Evolutionary conservation across 2,888 invertebrate genomes (phyloP), one percentile per base, ranked within the genome.

Genomic region (Synergus itoensis): DNA sequence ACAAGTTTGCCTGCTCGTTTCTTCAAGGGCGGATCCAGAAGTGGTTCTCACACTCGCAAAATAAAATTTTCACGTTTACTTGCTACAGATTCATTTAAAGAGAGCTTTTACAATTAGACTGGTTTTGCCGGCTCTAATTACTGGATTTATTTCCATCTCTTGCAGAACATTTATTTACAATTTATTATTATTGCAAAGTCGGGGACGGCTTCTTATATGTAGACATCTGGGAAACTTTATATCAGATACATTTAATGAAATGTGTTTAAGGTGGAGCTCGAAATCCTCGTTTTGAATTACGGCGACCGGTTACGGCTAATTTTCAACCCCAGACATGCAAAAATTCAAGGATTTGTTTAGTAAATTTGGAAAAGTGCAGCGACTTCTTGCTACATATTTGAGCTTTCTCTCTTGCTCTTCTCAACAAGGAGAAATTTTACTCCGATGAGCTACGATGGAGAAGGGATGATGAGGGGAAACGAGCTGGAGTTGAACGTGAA

Each of bases 401-500:
- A 7, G 36, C 36, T 48, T 16, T 48, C 53, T 60, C 28, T 21
- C 48, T 18, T 7, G 5, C 16, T 40, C 43, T 48, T 75, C 75
- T 75, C 48, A 9, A 16, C 18, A 65, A 65, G 77, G 67, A 60
- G 43, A 65, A 77, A 77, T 77, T 77, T 77, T 28, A 69, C 77
- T 43, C 67, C 40, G 28, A 21, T 43, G 45, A 57, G 21, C 7
- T 76, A 65, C 1, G 40, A n/a, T 45, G 77, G 77, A 43, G 45
- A 45, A 43, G 69, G 67, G 64, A 62, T 62, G 63, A 36, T 36
- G 45, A 64, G 77, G 40, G 62, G 5, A 73, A 67, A 69, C 36
- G 73, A 65, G 76, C 77, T 63, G 77, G 79, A 80, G 80, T 57
- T 65, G 81, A 63, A 79, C 64, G 73, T 63, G 18, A 41, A 62